A percentile compares a stretch with the other conserved stretches of the same genome.
These are phyloP conservation scores for Drosophila carrolli DNA, from an alignment of 1,140 invertebrate genomes.

Conservation along the genomic window DNA sequence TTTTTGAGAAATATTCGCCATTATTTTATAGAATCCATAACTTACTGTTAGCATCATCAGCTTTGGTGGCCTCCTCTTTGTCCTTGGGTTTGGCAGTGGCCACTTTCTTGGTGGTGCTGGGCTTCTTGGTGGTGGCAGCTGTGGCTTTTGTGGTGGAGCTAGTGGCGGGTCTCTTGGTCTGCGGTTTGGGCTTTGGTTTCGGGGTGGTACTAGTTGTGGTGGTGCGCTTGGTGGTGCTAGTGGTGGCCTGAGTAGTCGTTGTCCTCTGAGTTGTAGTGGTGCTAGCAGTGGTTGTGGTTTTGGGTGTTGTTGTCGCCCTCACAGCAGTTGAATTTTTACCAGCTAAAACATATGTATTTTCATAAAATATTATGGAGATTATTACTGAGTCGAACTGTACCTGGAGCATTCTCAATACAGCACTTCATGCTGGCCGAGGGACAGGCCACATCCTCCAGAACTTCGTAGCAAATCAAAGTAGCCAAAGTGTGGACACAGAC, in stretches of 20 bases:
- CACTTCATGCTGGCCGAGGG: slow-evolving; percentile 92
- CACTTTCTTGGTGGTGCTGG: slow-evolving; percentile 68
- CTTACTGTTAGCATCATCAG: slow-evolving; percentile 66
- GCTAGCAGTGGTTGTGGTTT: slow-evolving; percentile 68
- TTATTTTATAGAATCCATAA: not conserved
- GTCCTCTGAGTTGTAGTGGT: slow-evolving; percentile 81
- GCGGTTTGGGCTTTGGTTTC: slow-evolving; percentile 75
- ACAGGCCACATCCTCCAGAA: slow-evolving; percentile 92
- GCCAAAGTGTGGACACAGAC: slow-evolving; percentile 93
- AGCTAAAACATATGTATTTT: not conserved
- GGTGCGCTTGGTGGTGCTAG: slow-evolving; percentile 77
- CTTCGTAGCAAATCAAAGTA: slow-evolving; percentile 92
- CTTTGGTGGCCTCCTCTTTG: slow-evolving; percentile 56
- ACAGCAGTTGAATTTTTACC: slow-evolving; percentile 64
- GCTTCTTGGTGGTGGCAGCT: slow-evolving; percentile 72
- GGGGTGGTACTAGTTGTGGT: slow-evolving; percentile 75
- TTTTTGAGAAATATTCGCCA: too few species aligned
- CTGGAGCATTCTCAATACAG: slow-evolving; percentile 88
- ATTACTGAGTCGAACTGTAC: slow-evolving; percentile 75
- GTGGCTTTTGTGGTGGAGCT: slow-evolving; percentile 79
- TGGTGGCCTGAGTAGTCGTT: slow-evolving; percentile 71
- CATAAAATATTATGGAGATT: not conserved
- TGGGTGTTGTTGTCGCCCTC: slow-evolving; percentile 54
- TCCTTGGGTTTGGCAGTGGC: slow-evolving; percentile 63
- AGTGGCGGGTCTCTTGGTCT: slow-evolving; percentile 74